These are phyloP conservation scores for Lytechinus pictus DNA, from an alignment of 35 echinoderm and acorn worm genomes.

Conservation along the genomic window DNA sequence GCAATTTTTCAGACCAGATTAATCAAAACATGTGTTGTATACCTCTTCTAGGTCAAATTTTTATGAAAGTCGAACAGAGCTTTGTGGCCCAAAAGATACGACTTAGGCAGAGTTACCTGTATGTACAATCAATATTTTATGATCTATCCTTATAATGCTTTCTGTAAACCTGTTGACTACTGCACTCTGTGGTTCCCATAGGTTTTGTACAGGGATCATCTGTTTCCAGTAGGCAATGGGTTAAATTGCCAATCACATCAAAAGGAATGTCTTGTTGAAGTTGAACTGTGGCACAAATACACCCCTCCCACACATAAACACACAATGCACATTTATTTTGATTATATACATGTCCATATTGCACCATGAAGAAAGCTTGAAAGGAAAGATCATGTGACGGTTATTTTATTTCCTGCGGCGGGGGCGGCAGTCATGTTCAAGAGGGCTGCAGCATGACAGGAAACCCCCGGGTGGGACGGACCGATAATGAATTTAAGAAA, in stretches of 20 bases:
- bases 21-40: too few relatives aligned
- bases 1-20: too few relatives aligned
- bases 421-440: not conserved
- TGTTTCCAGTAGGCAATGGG: too few relatives aligned
- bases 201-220: too few relatives aligned
- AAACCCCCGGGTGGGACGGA: not conserved
- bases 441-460: not conserved
- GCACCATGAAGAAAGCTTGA: not conserved
- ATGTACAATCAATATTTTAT: too few relatives aligned
- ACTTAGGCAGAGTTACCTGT: too few relatives aligned
- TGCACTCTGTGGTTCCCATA: too few relatives aligned
- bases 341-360: not conserved
- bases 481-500: constrained; percentile 66
- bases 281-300: not conserved
- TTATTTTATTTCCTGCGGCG: not conserved
- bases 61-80: too few relatives aligned
- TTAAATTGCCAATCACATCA: not conserved
- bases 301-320: not conserved
- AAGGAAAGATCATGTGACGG: not conserved
- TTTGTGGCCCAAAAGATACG: too few relatives aligned
- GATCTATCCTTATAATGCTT: too few relatives aligned
- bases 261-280: not conserved
- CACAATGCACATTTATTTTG: not conserved
- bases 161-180: too few relatives aligned
- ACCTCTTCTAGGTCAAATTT: too few relatives aligned